These are phyloP conservation scores for Copidosoma aretas DNA, from an alignment of 2,888 invertebrate species.

Conservation along the genomic window DNA sequence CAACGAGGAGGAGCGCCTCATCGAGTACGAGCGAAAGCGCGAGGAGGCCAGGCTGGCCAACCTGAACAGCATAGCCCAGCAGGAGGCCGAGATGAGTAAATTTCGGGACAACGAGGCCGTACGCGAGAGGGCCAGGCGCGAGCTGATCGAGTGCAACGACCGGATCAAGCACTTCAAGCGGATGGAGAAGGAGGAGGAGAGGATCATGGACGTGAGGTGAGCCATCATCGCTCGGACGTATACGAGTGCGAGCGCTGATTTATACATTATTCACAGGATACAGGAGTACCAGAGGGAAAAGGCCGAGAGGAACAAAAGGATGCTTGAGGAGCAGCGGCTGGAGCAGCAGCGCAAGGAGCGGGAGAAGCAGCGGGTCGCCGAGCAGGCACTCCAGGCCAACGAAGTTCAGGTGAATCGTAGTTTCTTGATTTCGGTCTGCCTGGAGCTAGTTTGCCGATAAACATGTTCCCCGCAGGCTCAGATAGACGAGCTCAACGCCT, in stretches of 20 bases:
- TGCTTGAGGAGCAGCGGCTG: conserved; percentile 66
- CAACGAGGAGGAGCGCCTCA: conserved; percentile 64
- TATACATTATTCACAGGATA: conserved; percentile 58
- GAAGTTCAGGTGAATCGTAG: conserved; percentile 48
- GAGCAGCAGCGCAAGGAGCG: conserved; percentile 70
- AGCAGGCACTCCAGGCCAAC: conserved; percentile 47
- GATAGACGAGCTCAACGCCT: conserved; percentile 65
- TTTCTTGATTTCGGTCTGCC: not conserved
- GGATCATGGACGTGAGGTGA: conserved; percentile 70
- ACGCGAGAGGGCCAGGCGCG: conserved; percentile 48
- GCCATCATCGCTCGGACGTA: not conserved
- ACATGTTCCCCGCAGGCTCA: conserved; percentile 58
- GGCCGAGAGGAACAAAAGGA: conserved; percentile 68
- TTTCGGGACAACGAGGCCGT: conserved; percentile 55
- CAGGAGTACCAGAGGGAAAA: conserved; percentile 71
- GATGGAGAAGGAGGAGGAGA: conserved; percentile 71
- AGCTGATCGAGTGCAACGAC: conserved; percentile 65
- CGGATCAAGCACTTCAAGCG: conserved; percentile 69
- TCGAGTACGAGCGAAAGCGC: conserved; percentile 73
- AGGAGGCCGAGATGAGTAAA: conserved; percentile 70
- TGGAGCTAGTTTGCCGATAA: not conserved
- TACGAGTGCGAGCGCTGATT: too few relatives aligned
- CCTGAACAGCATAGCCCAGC: conserved; percentile 70
- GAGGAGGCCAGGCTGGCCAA: conserved; percentile 73
- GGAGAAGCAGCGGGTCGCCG: conserved; percentile 59